phyloP scores from a whole-genome alignment of 2,888 invertebrate genomes.

The Heterodera filipjevi region DNA sequence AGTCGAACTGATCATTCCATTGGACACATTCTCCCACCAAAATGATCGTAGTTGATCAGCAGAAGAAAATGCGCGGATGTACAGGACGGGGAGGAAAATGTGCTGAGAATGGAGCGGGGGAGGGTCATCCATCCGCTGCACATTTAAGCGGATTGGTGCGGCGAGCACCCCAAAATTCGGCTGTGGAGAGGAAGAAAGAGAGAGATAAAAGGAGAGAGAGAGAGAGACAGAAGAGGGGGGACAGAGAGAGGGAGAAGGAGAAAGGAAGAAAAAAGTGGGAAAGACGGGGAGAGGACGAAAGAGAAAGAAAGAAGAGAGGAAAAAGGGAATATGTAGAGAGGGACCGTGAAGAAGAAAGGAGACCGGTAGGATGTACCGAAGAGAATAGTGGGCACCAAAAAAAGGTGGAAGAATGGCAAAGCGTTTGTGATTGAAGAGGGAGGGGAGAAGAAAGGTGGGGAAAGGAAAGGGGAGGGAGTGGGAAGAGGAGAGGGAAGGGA shows the following conservation, averaged over 20 bases:
- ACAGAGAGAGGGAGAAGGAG: background rate
- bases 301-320: background rate
- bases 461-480: background rate
- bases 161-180: background rate
- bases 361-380: too few relatives aligned
- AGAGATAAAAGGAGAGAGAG: background rate
- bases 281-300: background rate
- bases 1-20: too few relatives aligned
- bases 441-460: background rate
- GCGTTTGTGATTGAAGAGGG: too few relatives aligned
- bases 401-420: too few relatives aligned
- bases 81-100: background rate
- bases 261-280: too few relatives aligned
- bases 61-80: background rate
- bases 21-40: too few relatives aligned
- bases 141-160: conserved; percentile 7
- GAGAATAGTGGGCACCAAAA: too few relatives aligned
- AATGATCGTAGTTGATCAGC: too few relatives aligned
- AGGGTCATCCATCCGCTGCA: background rate
- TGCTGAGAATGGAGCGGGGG: background rate
- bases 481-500: background rate
- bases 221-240: background rate
- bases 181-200: background rate
- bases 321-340: background rate
- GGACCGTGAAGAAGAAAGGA: background rate